Base-by-base conservation (phyloP, 2,797 vertebrate genomes). In the Pangasius mekongensis region DNA sequence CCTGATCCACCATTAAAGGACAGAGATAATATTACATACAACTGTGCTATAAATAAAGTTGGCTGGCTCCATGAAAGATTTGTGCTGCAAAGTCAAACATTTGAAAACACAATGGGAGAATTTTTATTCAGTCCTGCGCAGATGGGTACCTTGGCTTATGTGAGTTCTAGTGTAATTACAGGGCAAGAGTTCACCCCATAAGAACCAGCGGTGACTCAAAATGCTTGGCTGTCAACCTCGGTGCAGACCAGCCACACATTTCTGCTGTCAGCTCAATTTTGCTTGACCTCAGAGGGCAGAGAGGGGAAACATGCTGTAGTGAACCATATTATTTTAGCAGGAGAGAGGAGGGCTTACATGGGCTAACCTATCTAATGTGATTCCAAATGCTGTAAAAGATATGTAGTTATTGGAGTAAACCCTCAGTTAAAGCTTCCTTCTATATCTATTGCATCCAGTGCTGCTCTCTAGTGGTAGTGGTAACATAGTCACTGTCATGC, bases 81-180 rank as follows among this genome's bases (percentile, higher is more conserved):
- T 27, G n/a, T 33, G 60, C 36, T 20, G 4, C 30, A 49, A 83
- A 62, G 58, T 33, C 64, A 81, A 85, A 77, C 71, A 76, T 62
- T 78, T 30, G n/a, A 71, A 66, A 84, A 67, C 54, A 76, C 67
- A 69, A 49, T 39, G 43, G 39, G 8, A 52, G 84, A 73, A 87
- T 88, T 74, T 71, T 73, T 89, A 58, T 87, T 87, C 54, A 85
- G 73, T 81, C 64, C 56, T 30, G 56, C 43, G 14, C 52, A 73
- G 49, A 67, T 62, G 49, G 56, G 52, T 43, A 78, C 76, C 58
- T 64, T 66, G 13, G 11, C 66, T 74, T 83, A 81, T 84, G 36
- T 64, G 90, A 93, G 92, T 92, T 90, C 88, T 92, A 92, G 90
- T 92, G 94, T 95, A 94, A 96, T 96, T 95, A 95, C 95, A 96